Conservation (phyloP, 2,888 invertebrate genomes). For the Caenorhabditis doughertyi region DNA sequence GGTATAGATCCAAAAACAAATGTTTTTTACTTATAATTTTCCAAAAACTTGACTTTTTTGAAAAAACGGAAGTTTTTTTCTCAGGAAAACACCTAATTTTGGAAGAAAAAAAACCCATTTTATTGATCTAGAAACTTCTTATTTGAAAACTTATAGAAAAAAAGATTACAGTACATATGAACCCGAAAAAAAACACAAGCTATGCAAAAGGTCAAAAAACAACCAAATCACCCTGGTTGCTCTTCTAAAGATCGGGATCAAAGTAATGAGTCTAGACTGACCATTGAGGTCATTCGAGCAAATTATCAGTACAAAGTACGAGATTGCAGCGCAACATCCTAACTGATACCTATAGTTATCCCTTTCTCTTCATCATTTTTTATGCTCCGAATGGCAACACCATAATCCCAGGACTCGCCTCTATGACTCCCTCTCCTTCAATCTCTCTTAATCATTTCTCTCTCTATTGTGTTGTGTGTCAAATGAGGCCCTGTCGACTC, state of each 20-base stretch:
- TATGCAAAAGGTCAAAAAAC: conserved; percentile 12
- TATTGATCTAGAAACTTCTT: too few species aligned
- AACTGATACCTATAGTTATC: conserved; percentile 6
- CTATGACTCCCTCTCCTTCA: neutral
- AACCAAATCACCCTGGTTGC: conserved; percentile 8
- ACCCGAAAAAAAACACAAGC: too few species aligned
- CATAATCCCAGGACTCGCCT: neutral
- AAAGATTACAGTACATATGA: too few species aligned
- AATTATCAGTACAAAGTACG: conserved; percentile 41
- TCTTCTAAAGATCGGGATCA: conserved; percentile 7
- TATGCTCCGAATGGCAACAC: conserved; percentile 34
- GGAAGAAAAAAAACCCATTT: too few species aligned
- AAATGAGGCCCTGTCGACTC: conserved; percentile 32
- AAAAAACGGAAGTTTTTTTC: too few species aligned
- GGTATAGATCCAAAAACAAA: too few species aligned
- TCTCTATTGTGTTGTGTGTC: conserved; percentile 18
- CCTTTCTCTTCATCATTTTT: conserved; percentile 4
- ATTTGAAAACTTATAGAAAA: too few species aligned
- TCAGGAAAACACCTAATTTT: too few species aligned
- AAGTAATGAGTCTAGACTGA: conserved; percentile 13
- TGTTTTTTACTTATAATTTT: too few species aligned
- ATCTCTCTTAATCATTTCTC: neutral
- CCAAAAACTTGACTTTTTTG: too few species aligned
- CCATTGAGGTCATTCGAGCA: conserved; percentile 19
- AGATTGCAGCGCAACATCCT: neutral